Base-by-base conservation (phyloP, 1,140 invertebrate genomes). In the Drosophila tropicalis region DNA sequence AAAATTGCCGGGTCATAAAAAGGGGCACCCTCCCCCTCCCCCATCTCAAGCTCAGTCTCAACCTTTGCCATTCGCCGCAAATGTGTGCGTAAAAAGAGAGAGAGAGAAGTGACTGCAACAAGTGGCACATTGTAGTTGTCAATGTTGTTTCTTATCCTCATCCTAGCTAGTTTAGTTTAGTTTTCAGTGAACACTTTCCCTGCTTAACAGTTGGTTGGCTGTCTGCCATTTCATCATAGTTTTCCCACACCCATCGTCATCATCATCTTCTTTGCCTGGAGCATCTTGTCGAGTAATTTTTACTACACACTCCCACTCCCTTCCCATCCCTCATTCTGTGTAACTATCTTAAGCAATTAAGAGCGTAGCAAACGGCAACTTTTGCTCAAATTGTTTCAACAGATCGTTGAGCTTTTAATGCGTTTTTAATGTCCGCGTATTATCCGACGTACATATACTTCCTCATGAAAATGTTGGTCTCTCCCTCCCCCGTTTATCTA, bases 361-460 rank as follows among this genome's bases (percentile, higher is more conserved):
- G 41, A 15, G n/a, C 3, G 15, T 7, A 17, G 15, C 17, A 17
- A 47, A 47, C 17, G 47, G 57, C 19, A 39, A 29, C 41, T 34
- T 32, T 63, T 73, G 77, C 56, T 39, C 64, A 41, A 67, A 65
- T 56, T 70, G 39, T 22, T 51, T 57, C 15, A 70, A 72, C 81
- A 87, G 84, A 84, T 89, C 80, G 81, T 81, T 87, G 84, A 89
- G 84, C 84, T 84, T 75, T 89, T 89, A 89, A 89, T 89, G 64
- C 62, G 80, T 70, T 81, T 89, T 89, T 89, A 89, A 89, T 89
- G 84, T 72, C 80, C 73, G 83, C 70, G 56, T 66, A 82, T 81
- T 75, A 78, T 69, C 63, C 61, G 70, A 64, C 55, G 67, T 58
- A 68, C n/a, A 39, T 39, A 39, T 4, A 72, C 72, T 85, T 85